A percentile compares a stretch with the other conserved stretches of the same genome.
Conservation (phyloP, 2,888 invertebrate genomes). For the Embidobia sp. region DNA sequence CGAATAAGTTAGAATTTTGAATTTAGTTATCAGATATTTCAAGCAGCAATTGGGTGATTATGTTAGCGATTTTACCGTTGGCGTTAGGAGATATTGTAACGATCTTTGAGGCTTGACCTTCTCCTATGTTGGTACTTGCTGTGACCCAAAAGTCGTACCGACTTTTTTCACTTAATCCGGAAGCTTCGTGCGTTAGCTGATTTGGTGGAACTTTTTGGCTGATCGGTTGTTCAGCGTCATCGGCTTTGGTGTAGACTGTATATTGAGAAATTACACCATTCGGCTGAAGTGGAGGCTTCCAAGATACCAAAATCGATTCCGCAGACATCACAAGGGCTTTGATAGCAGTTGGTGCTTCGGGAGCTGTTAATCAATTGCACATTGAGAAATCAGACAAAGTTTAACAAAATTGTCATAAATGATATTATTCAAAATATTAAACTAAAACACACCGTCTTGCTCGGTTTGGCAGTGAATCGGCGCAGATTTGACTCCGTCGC, state of each 20-base stretch:
- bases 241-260: slow-evolving; percentile 93
- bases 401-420: too few relatives aligned
- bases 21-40: too few relatives aligned
- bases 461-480: slow-evolving; percentile 97
- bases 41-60: too few relatives aligned
- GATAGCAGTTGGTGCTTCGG: slow-evolving; percentile 95
- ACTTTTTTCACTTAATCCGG: slow-evolving; percentile 89
- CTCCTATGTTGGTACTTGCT: slow-evolving; percentile 96
- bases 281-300: slow-evolving; percentile 95
- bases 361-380: slow-evolving; percentile 87
- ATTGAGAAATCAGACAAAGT: too few relatives aligned
- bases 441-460: slow-evolving; percentile 89
- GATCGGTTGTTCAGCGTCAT: slow-evolving; percentile 85
- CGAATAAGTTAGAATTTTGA: too few relatives aligned
- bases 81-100: slow-evolving; percentile 92
- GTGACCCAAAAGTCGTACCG: slow-evolving; percentile 97
- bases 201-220: slow-evolving; percentile 91
- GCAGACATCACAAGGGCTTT: slow-evolving; percentile 96
- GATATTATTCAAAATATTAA: too few relatives aligned
- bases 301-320: slow-evolving; percentile 95
- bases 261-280: slow-evolving; percentile 97
- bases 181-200: slow-evolving; percentile 93
- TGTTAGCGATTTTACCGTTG: slow-evolving; percentile 84
- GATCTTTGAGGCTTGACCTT: slow-evolving; percentile 94
- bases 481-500: slow-evolving; percentile 94